Percentiles rank a stretch among this genome's conserved stretches.
Evolutionary conservation across 2,888 invertebrate genomes (phyloP).

Genomic region (Chrysopilus asiliformis): DNA sequence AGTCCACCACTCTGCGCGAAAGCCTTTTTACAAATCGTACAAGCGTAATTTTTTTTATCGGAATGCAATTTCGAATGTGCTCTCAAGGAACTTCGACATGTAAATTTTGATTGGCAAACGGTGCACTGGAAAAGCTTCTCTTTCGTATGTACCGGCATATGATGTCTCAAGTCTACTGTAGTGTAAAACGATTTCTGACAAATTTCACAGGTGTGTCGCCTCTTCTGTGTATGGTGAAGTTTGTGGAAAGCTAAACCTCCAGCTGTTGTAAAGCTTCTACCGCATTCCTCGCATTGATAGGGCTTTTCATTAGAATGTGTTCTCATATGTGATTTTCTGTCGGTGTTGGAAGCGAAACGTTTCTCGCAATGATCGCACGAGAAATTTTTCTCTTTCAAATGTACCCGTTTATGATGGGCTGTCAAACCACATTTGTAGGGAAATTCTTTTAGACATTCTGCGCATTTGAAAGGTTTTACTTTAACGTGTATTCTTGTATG

Average conservation of each 20-base stretch:
- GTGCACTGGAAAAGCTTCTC: conserved; percentile 19
- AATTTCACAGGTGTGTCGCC: conserved; percentile 21
- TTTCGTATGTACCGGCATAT: conserved; percentile 26
- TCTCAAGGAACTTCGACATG: conserved; percentile 25
- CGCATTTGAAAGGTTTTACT: conserved; percentile 2
- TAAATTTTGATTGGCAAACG: conserved; percentile 24
- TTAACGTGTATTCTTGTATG: no score
- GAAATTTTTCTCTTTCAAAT: conserved; percentile 5
- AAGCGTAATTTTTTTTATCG: conserved; percentile 26
- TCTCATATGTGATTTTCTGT: conserved; percentile 22
- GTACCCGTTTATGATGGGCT: conserved; percentile 2
- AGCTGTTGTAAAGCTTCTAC: no score
- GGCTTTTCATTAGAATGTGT: conserved; percentile 24
- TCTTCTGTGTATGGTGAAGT: no score
- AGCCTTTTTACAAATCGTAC: conserved; percentile 25
- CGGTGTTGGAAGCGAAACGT: conserved; percentile 21
- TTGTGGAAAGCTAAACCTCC: no score
- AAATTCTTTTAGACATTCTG: conserved; percentile 6
- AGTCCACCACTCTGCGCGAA: conserved; percentile 30
- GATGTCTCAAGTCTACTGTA: conserved; percentile 23
- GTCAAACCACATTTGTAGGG: conserved; percentile 5
- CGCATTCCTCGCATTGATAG: no score
- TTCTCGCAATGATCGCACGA: conserved; percentile 19
- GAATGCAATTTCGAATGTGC: conserved; percentile 27
- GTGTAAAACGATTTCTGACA: conserved; percentile 25